Evolutionary conservation across 92 coral and sea anemone genomes (phyloP), one percentile per base, ranked within the genome.

Genomic region (Pocillopora grandis): DNA sequence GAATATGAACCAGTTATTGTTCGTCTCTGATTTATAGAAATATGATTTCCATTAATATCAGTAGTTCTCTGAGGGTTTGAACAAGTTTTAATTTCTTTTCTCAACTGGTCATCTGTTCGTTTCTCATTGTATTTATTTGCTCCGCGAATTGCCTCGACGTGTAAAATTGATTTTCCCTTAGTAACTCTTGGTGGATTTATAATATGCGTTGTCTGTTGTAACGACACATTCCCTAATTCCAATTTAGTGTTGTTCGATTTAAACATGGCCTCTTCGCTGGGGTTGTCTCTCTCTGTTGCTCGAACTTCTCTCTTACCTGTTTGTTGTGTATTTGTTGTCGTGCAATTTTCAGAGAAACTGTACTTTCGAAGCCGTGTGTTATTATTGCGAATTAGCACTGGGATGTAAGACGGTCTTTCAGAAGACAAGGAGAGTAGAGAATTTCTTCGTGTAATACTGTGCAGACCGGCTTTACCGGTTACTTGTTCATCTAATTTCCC

Each of bases 361-460:
- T 89, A 89, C 77, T 89, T 89, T 23, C 92, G 76, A 76, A 89
- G 85, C 55, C 89, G 71, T 2, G 71, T 33, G 48, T 85, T 49
- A 66, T 89, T 89, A 67, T 89, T 89, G 13, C 89, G 89, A 75
- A 89, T 75, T 57, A 85, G 27, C 2, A 89, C 89, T n/a, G 92
- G 84, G 16, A 70, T 76, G 19, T 85, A 76, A 11, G 67, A 83
- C 2, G 69, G 66, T 16, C 74, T 80, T 5, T 80, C 87, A 7
- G 85, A 73, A 62, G 33, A 83, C 33, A 75, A 75, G 1, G 86
- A 83, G 12, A 33, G 12, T 0, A 73, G 21, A 23, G 86, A 73
- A 65, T 61, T 23, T 57, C 80, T 83, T 64, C 86, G 61, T 3
- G 80, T 11, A 19, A 74, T 15, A 58, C 27, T 42, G 55, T 79